Evolutionary conservation across 2,888 invertebrate species (phyloP).

Genomic region (Auanema sp.): DNA sequence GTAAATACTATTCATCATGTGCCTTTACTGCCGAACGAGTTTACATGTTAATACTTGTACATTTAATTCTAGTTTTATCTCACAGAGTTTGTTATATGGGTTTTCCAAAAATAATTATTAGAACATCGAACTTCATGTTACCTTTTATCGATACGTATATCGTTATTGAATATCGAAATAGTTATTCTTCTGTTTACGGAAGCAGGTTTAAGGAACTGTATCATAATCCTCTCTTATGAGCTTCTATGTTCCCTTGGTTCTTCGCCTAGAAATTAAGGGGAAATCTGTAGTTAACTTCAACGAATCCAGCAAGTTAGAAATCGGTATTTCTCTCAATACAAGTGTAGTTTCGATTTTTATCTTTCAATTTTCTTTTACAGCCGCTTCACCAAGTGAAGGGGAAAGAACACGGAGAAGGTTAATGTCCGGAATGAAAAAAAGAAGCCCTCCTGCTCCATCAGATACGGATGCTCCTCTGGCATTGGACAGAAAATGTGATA

Average conservation of each 20-base stretch:
- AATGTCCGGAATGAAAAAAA: conserved; percentile 25
- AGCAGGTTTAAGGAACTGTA: no score
- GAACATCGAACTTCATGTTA: no score
- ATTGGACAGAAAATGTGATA: conserved; percentile 5
- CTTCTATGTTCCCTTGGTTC: conserved; percentile 36
- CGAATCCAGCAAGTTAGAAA: conserved; percentile 13
- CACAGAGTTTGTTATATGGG: no score
- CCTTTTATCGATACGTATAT: no score
- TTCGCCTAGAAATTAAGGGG: conserved; percentile 34
- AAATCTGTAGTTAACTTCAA: conserved; percentile 9
- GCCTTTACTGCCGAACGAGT: conserved; percentile 3
- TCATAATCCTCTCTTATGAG: conserved; percentile 18
- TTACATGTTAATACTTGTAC: background rate
- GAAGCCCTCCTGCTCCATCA: conserved; percentile 18
- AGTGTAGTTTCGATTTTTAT: background rate
- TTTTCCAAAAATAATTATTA: no score
- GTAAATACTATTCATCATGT: background rate
- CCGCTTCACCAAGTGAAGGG: conserved; percentile 26
- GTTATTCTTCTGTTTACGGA: no score
- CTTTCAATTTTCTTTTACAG: conserved; percentile 2
- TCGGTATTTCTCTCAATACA: conserved; percentile 4
- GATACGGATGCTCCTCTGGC: conserved; percentile 17
- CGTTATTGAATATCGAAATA: no score
- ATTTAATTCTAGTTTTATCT: no score
- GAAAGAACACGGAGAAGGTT: conserved; percentile 35